These are phyloP conservation scores for Orthosia incerta DNA, from an alignment of 2,888 invertebrate species.

Conservation along the genomic window DNA sequence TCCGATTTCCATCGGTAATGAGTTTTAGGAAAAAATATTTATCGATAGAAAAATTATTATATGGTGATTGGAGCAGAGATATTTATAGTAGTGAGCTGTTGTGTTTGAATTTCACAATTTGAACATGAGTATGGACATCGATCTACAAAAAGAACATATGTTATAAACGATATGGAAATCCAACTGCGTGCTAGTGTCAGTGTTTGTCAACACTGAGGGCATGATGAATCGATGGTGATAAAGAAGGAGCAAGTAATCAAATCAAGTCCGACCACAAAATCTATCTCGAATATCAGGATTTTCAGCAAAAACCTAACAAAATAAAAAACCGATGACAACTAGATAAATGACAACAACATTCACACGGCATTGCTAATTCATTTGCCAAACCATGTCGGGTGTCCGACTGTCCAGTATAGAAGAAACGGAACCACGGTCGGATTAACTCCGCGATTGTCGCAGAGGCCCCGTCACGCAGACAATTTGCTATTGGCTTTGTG, in stretches of 20 bases:
- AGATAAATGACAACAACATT: slow-evolving; percentile 46
- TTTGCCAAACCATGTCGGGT: slow-evolving; percentile 62
- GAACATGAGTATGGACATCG: not conserved
- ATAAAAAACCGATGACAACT: slow-evolving; percentile 10
- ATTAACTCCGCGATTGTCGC: slow-evolving; percentile 78
- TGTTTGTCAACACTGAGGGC: not conserved
- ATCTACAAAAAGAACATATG: not conserved
- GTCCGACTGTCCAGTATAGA: slow-evolving; percentile 61
- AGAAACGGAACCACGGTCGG: slow-evolving; percentile 87
- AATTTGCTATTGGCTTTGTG: slow-evolving; percentile 73
- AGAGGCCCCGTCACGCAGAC: slow-evolving; percentile 68
- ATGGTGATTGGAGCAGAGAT: slow-evolving; percentile 14
- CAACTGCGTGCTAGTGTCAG: not conserved
- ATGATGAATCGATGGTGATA: not conserved
- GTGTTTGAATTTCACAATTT: slow-evolving; percentile 15
- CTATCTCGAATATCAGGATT: not conserved
- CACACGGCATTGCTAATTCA: slow-evolving; percentile 73
- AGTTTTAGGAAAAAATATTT: slow-evolving; percentile 51
- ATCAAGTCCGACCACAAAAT: not conserved
- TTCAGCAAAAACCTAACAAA: not conserved
- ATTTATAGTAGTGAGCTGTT: not conserved
- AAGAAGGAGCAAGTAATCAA: not conserved
- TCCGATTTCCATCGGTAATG: slow-evolving; percentile 55
- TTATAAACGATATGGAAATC: not conserved
- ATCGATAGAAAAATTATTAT: slow-evolving; percentile 27